Base-by-base conservation (phyloP, 2,113 vertebrate genomes). In the Xyliphius kryptos region DNA sequence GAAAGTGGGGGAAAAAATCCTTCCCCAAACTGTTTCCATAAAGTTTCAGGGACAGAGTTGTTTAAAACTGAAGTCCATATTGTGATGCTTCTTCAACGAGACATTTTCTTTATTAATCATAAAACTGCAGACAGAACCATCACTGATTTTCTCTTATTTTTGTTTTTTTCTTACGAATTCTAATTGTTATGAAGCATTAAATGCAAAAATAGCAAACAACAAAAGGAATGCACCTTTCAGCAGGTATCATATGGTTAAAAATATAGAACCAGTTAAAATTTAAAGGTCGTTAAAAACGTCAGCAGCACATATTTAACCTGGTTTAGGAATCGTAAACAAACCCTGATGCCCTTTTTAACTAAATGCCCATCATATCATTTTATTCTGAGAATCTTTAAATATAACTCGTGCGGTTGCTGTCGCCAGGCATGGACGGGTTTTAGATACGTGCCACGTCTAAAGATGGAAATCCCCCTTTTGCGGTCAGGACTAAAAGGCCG, bases 331-430 rank as follows among this genome's bases (percentile, higher is more conserved):
- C 58, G 69, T 12, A 32, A 70, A 52, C 7, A 37, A 64, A 60
- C 56, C 22, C 37, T 46, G 52, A 13, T 47, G 59, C 56, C 17
- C 38, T 56, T 11, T 58, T 58, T 64, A 40, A 64, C 50, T 48
- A 67, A 72, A 67, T 68, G 56, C 68, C 61, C 60, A 58, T 61
- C 65, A 64, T 75, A 76, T 74, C 62, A 68, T 60, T 68, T 75
- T 67, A 73, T 76, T 76, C 67, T 62, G 69, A 75, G 72, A 67
- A 68, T 69, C 69, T 70, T 67, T 71, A 79, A 77, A 77, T 74
- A 76, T 79, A 77, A 69, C 66, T 60, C 41, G 68, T 75, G 75
- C 12, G 70, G 69, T 79, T 69, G 67, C 69, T 74, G 73, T 77
- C 73, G 72, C 73, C 38, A 54, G 68, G 73, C 55, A 68, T 72